Evolutionary conservation across 2,113 vertebrate species (phyloP).

Genomic region (Microcebus jonahi): DNA sequence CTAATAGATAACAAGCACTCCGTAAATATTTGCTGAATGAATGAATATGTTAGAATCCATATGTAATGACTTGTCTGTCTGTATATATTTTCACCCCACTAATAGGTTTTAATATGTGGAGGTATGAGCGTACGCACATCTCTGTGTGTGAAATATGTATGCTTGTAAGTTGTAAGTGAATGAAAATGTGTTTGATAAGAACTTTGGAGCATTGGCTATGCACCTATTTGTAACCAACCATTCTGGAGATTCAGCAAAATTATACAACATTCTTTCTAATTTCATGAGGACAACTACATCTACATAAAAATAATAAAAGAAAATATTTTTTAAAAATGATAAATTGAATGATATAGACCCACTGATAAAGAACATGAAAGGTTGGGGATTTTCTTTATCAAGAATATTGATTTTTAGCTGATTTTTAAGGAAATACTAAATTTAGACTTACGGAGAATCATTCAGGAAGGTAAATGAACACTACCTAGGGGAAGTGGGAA

Average conservation of each 20-base stretch:
- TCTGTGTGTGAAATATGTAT: neutral
- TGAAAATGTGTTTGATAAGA: neutral
- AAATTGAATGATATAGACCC: neutral
- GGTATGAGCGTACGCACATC: neutral
- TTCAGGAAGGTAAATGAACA: neutral
- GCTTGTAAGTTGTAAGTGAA: neutral
- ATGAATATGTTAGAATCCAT: neutral
- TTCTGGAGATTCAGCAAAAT: neutral
- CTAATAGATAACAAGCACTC: neutral
- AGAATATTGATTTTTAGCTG: neutral
- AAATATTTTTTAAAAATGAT: neutral
- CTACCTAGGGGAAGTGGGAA: neutral
- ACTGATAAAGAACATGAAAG: neutral
- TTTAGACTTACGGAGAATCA: neutral
- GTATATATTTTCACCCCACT: neutral
- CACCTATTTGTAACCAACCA: neutral
- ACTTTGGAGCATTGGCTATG: neutral
- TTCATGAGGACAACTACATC: neutral
- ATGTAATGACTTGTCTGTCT: neutral
- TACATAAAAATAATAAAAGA: neutral
- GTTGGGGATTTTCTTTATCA: neutral
- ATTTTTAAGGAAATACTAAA: slow-evolving; percentile 27
- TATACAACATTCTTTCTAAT: neutral
- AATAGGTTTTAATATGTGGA: neutral
- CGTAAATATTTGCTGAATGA: slow-evolving; percentile 3